These are phyloP conservation scores for Megalurothrips usitatus DNA, from an alignment of 2,888 invertebrate genomes.

Conservation along the genomic window DNA sequence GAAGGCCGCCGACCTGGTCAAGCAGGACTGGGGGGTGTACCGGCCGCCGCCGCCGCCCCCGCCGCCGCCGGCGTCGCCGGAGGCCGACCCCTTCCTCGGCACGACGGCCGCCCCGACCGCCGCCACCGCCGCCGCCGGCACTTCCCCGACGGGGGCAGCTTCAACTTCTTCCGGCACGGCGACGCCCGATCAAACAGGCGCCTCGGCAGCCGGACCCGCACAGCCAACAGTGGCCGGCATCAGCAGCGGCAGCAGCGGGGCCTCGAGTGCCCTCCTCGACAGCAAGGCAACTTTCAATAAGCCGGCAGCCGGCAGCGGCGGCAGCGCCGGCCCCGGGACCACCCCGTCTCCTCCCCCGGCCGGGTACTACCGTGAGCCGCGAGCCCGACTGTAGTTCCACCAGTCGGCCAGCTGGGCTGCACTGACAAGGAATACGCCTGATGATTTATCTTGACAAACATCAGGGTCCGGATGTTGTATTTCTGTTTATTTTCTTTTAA, in stretches of 20 bases:
- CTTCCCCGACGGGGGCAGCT: too few relatives aligned
- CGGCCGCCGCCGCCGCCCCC: neutral
- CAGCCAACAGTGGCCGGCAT: too few relatives aligned
- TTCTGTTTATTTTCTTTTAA: too few relatives aligned
- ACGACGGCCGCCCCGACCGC: neutral
- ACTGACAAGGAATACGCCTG: too few relatives aligned
- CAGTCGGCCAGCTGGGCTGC: too few relatives aligned
- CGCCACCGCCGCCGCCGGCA: neutral
- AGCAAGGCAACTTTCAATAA: neutral
- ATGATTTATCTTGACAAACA: too few relatives aligned
- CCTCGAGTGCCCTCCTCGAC: neutral
- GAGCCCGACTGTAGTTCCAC: neutral
- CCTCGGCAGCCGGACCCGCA: neutral
- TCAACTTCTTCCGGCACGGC: neutral
- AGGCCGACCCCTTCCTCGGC: neutral
- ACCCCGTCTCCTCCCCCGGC: neutral
- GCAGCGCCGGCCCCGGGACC: neutral
- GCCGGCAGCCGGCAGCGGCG: neutral
- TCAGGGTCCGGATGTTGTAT: too few relatives aligned
- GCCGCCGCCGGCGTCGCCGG: neutral
- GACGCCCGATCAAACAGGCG: neutral
- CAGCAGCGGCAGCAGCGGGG: neutral
- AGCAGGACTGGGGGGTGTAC: conserved; percentile 5
- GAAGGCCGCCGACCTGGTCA: neutral
- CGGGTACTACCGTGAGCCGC: neutral